Evolutionary conservation across 2,888 invertebrate species (phyloP).

Genomic region (Mesorhabditis belari): DNA sequence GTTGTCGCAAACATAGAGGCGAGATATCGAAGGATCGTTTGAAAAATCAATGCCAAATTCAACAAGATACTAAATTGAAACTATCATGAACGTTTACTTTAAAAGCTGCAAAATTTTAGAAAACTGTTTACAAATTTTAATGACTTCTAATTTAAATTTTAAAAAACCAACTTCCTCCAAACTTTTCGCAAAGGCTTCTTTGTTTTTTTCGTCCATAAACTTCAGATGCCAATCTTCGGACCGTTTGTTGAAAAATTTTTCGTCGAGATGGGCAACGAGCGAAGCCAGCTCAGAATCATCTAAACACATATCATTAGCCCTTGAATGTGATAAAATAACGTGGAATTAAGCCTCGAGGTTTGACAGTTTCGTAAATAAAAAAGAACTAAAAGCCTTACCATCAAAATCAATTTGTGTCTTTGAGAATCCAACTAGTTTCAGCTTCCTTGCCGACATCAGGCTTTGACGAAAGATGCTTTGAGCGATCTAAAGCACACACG

Average conservation of each 20-base stretch:
- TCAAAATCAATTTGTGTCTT: constrained; percentile 21
- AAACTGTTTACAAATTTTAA: neutral
- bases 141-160: neutral
- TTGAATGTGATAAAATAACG: neutral
- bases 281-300: constrained; percentile 19
- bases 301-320: constrained; percentile 4
- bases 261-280: constrained; percentile 20
- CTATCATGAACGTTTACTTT: neutral
- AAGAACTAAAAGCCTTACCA: constrained; percentile 10
- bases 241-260: constrained; percentile 14
- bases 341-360: neutral
- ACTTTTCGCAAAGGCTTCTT: constrained; percentile 10
- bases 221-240: constrained; percentile 21
- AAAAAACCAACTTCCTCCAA: constrained; percentile 11
- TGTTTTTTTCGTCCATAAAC: constrained; percentile 17
- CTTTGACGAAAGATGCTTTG: too few species aligned
- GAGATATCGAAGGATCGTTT: constrained; percentile 1
- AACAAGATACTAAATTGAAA: constrained; percentile 17
- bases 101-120: neutral
- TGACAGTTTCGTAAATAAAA: neutral
- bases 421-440: constrained; percentile 22
- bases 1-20: constrained; percentile 17
- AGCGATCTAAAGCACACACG: too few species aligned
- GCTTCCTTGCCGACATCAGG: constrained; percentile 30
- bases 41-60: constrained; percentile 11